Evolutionary conservation across 2,888 invertebrate species (phyloP), one percentile per base, ranked within the genome.

Genomic region (Prostheceraeus crozeri): DNA sequence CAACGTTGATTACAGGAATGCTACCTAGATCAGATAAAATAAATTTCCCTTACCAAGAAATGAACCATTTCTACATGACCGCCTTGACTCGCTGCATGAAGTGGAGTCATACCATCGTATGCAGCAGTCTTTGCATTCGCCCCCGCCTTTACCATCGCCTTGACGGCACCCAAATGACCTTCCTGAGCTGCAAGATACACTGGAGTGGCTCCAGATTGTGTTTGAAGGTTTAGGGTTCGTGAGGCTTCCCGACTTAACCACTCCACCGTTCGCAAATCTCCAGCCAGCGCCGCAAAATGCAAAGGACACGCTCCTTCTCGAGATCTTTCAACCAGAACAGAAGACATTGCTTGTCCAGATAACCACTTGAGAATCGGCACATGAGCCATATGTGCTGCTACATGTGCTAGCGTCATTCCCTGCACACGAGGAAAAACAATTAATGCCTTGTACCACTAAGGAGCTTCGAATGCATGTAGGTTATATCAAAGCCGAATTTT

Each of bases 231-330:
- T 14, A 40, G 8, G 21, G 21, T 14, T 40, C 33, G 86, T 83
- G 45, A 87, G 80, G 19, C n/a, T n/a, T n/a, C n/a, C n/a, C n/a
- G n/a, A n/a, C n/a, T n/a, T n/a, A n/a, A n/a, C n/a, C n/a, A n/a
- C 67, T 85, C 82, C 68, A 88, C 87, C 76, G 87, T 87, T 76
- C 87, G 87, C 67, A 87, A 80, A 74, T 87, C 87, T 64, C 88
- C 88, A 66, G 87, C 81, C 60, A 87, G 86, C 28, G 87, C 85
- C 11, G 88, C 88, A 77, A 88, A 88, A 77, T 89, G 88, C 62
- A 89, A 81, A 65, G 88, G 86, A 67, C 88, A 80, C 62, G 86
- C 86, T 14, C 72, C 73, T 40, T 68, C 70, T 51, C 69, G 68
- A 35, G 73, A 28, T 21, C 23, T 73, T 46, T 65, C 77, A 72